Evolutionary conservation across 2,797 vertebrate genomes (phyloP).

Genomic region (Alcedo atthis): DNA sequence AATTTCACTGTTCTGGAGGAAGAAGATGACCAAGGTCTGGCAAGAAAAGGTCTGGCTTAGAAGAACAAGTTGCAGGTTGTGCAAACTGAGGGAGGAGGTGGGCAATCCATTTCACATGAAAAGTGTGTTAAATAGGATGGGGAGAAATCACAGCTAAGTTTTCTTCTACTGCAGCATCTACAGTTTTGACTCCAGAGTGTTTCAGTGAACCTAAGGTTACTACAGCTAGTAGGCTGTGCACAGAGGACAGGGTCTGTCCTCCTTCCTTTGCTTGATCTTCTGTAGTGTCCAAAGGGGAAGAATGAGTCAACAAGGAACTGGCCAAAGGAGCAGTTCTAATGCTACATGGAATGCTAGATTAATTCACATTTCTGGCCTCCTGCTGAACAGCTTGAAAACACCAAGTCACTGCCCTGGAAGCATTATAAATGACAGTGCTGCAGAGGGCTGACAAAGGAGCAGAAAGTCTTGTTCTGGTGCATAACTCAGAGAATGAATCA

Average conservation of each 20-base stretch:
- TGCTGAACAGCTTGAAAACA: not conserved
- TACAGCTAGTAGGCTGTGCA: not conserved
- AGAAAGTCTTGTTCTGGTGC: not conserved
- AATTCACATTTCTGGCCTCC: conserved; percentile 20
- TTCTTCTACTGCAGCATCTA: not conserved
- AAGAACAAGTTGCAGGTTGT: not conserved
- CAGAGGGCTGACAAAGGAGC: not conserved
- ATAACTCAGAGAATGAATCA: not conserved
- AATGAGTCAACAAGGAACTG: not conserved
- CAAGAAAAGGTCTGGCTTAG: not conserved
- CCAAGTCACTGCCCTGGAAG: not conserved
- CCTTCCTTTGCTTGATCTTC: not conserved
- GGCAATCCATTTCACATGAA: not conserved
- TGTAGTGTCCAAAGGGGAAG: not conserved
- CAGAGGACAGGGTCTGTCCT: not conserved
- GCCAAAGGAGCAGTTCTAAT: not conserved
- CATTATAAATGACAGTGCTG: not conserved
- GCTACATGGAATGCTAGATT: not conserved
- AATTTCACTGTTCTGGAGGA: conserved; percentile 44
- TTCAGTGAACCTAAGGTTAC: not conserved
- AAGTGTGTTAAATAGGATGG: not conserved
- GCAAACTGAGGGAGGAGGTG: not conserved
- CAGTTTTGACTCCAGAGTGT: not conserved
- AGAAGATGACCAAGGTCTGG: not conserved
- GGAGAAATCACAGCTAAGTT: not conserved